Base-by-base conservation (phyloP, 1,140 invertebrate genomes). In the Antheraea pernyi region DNA sequence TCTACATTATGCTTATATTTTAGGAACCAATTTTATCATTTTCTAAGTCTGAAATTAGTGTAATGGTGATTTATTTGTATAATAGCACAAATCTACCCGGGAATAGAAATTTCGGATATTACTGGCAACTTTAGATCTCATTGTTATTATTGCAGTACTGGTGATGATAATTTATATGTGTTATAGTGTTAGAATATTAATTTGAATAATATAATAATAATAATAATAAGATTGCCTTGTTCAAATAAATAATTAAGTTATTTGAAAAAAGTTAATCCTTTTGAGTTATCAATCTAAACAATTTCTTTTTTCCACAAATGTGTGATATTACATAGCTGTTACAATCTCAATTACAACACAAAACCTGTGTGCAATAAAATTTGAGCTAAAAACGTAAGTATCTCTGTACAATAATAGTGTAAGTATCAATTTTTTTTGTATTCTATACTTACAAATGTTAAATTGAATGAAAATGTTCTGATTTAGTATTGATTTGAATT, bases 401-500 rank as follows among this genome's bases (percentile, higher is more conserved):
- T 75, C 60, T 67, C 36, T 75, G 46, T 53, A 53, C 46, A 53
- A 53, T 53, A 53, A 53, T 53, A 53, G 46, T 53, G 46, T 53
- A 53, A 53, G 46, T 53, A 53, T 53, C 46, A 53, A 53, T 53
- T 53, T 30, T n/a, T 53, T 53, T 75, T 75, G 62, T 74, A 68
- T 72, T 77, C 68, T 71, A 72, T 48, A 70, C 53, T 66, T 65
- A 39, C 10, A 16, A 19, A 58, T 48, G 9, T 37, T 13, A 30
- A 10, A 22, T 19, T 42, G 2, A 64, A 30, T 42, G 37, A 65
- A 66, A 48, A 59, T 72, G 53, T 68, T 67, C 53, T 19, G 70
- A 79, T 71, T 36, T 48, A 63, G n/a, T 64, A 71, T 30, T 78
- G 74, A 72, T 78, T 77, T 83, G 48, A 69, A 73, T 82, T 82